phyloP scores from a whole-genome alignment of 2,888 invertebrate species.

The Branchipolynoe longqiensis region DNA sequence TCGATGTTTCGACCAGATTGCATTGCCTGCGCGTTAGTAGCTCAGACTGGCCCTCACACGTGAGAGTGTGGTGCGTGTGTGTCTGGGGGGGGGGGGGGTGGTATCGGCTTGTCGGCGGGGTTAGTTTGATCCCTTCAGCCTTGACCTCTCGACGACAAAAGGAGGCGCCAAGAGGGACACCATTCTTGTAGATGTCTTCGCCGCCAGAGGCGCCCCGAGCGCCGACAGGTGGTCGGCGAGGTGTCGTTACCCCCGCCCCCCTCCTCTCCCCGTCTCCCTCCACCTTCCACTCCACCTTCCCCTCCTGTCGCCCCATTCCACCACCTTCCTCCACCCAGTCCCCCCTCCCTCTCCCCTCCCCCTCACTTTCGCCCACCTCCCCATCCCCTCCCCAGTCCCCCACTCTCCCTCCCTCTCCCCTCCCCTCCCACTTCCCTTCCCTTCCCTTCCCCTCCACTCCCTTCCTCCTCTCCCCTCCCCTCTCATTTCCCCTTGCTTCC shows the following conservation, averaged over 20 bases:
- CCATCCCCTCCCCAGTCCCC: neutral
- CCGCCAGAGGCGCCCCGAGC: slow-evolving; percentile 1
- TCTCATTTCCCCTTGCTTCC: neutral
- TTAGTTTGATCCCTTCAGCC: slow-evolving; percentile 6
- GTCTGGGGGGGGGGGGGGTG: no score
- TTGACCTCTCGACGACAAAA: slow-evolving; percentile 4
- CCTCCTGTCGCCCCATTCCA: neutral
- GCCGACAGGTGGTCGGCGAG: slow-evolving; percentile 38
- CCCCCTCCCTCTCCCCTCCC: neutral
- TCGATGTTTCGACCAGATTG: no score
- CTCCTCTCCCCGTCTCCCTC: neutral
- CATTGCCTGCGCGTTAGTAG: no score
- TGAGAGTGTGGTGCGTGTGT: no score
- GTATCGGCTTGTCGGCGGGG: neutral
- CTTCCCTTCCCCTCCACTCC: neutral
- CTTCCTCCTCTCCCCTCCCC: no score
- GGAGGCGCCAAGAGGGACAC: neutral
- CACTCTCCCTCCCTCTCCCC: neutral
- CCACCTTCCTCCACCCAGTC: neutral
- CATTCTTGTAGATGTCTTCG: neutral
- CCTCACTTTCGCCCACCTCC: neutral
- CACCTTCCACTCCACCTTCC: neutral
- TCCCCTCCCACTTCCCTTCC: neutral
- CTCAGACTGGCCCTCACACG: no score
- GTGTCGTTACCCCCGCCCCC: neutral